Base-by-base conservation (phyloP, 2,113 vertebrate species). In the Gallinago jamesoni region DNA sequence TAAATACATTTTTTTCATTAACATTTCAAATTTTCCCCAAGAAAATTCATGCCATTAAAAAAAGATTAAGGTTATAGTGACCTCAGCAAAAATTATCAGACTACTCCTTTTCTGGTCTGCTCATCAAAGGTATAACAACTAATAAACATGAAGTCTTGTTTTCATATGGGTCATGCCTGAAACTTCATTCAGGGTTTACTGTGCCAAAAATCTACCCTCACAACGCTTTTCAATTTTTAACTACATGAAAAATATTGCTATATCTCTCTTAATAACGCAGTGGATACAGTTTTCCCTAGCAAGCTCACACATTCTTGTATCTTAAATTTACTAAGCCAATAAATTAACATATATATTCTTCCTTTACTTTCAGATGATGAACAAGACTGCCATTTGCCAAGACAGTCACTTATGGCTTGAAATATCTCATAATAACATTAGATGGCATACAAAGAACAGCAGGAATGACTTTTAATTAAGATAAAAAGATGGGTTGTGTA, bases 381-480 rank as follows among this genome's bases (percentile, higher is more conserved):
- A 53, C 13, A 74, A 83, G 67, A 45, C 10, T 86, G 55, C 7
- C 27, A 37, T 92, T 89, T 78, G 24, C 76, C 53, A 33, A 27
- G 33, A 64, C 21, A 83, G 30, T 83, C 53, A 63, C 30, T 92
- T 39, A 60, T 17, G 23, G 35, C 31, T 68, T 78, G 60, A 92
- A 84, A 56, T 92, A 75, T 89, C 64, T 90, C 25, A 72, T 48
- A 80, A 47, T 77, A 67, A 86, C 27, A 24, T 94, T 92, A 87
- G 50, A 84, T 48, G 31, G 56, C 89, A 89, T 23, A 67, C 30
- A 56, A 83, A 94, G 80, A 93, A 79, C 55, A 92, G 77, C 37
- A 48, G 79, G 8, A 12, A 93, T 94, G 9, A 60, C 70, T 96
- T 95, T 68, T 93, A 87, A 91, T 79, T 70, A 88, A 87, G 35